A percentile compares a stretch with the other conserved stretches of the same genome.
These are phyloP conservation scores for Halichoerus grypus DNA, from an alignment of 2,113 vertebrate genomes.

Conservation along the genomic window DNA sequence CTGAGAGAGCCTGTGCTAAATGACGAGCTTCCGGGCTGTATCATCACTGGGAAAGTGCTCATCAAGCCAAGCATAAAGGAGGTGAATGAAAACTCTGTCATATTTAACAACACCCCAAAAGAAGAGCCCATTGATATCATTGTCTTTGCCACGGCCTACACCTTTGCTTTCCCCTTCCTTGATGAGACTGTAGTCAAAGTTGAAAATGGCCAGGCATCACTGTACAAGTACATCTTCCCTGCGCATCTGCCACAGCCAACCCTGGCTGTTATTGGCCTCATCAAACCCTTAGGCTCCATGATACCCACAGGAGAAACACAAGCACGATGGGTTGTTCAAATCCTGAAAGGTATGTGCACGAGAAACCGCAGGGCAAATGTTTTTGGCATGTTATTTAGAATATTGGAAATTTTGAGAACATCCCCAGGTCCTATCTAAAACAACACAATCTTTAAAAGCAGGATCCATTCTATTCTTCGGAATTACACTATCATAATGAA, in stretches of 20 bases:
- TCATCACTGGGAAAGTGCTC: conserved; percentile 90
- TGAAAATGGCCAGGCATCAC: conserved; percentile 85
- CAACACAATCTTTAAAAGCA: conserved; percentile 8
- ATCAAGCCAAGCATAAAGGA: conserved; percentile 89
- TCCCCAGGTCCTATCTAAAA: neutral
- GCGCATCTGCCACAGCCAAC: conserved; percentile 89
- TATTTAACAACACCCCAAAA: conserved; percentile 88
- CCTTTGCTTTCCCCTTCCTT: conserved; percentile 89
- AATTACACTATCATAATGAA: neutral
- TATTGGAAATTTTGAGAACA: neutral
- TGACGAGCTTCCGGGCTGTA: conserved; percentile 90
- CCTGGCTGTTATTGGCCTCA: conserved; percentile 90
- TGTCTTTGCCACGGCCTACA: conserved; percentile 94
- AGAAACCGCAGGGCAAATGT: neutral
- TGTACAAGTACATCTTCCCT: conserved; percentile 93
- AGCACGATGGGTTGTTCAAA: conserved; percentile 90
- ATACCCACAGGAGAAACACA: conserved; percentile 91
- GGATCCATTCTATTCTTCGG: neutral
- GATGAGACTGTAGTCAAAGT: conserved; percentile 86
- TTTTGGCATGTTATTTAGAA: neutral
- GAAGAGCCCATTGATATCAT: conserved; percentile 91
- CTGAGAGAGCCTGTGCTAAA: conserved; percentile 86
- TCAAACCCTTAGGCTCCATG: conserved; percentile 87
- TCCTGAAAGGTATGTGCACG: conserved; percentile 90
- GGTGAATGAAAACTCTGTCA: conserved; percentile 87